phyloP scores from a whole-genome alignment of 2,888 invertebrate genomes.

The Agrilus cyanescens region DNA sequence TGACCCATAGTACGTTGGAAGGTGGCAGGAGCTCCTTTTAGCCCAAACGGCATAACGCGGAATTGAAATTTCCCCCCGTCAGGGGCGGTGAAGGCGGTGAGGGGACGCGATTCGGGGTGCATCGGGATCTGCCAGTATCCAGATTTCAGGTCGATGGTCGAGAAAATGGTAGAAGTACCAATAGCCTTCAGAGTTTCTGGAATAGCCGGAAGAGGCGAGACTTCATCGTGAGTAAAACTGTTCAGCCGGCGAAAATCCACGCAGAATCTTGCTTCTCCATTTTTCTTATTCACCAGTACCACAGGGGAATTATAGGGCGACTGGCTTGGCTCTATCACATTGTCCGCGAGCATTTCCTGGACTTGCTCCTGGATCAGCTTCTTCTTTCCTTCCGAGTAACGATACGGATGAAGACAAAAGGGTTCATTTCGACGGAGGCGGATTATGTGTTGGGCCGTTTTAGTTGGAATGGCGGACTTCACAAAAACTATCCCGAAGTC shows the following conservation, averaged over 20 bases:
- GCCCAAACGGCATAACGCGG: conserved; percentile 21
- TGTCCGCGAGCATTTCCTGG: not conserved
- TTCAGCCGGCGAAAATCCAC: conserved; percentile 16
- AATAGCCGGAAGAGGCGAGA: conserved; percentile 15
- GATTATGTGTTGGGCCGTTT: too few species aligned
- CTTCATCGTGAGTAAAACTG: conserved; percentile 8
- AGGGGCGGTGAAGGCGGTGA: conserved; percentile 13
- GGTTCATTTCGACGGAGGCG: not conserved
- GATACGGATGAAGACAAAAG: not conserved
- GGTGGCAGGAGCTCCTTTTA: conserved; percentile 20
- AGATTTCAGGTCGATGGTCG: conserved; percentile 21
- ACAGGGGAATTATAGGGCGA: conserved; percentile 11
- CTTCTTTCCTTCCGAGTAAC: not conserved
- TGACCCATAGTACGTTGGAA: conserved; percentile 22
- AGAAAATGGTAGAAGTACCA: conserved; percentile 19
- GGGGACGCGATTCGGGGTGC: conserved; percentile 7
- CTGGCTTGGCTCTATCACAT: not conserved
- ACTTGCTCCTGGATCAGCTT: not conserved
- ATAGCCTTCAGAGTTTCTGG: conserved; percentile 17
- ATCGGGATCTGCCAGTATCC: conserved; percentile 26
- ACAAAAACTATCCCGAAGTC: too few species aligned
- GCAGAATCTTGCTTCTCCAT: conserved; percentile 6
- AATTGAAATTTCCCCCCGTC: conserved; percentile 21
- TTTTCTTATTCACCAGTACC: conserved; percentile 16
- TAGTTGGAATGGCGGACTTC: too few species aligned